A percentile compares a stretch with the other conserved stretches of the same genome.
Conservation (phyloP, 2,113 vertebrate genomes). For the Alethe diademata region DNA sequence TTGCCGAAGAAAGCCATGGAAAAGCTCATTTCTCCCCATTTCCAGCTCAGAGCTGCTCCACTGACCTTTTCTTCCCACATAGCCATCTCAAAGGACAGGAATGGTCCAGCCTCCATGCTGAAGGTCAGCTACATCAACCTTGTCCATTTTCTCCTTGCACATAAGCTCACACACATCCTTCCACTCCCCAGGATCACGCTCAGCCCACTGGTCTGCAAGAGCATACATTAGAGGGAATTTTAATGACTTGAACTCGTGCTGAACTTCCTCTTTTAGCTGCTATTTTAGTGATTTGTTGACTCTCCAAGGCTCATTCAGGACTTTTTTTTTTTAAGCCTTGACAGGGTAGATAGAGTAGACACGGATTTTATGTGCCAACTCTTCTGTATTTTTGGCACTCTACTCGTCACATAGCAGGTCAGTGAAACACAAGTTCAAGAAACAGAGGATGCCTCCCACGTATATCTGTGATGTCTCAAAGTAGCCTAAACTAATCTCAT, state of each 20-base stretch:
- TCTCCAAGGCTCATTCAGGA: constrained; percentile 48
- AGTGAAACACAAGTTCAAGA: constrained; percentile 34
- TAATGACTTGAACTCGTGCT: constrained; percentile 58
- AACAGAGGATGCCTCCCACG: not conserved
- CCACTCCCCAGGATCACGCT: not conserved
- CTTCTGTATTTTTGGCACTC: constrained; percentile 55
- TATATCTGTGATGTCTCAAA: constrained; percentile 17
- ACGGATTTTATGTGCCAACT: constrained; percentile 43
- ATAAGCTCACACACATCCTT: not conserved
- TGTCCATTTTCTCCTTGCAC: constrained; percentile 2
- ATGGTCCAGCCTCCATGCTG: not conserved
- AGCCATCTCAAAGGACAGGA: not conserved
- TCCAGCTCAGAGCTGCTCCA: not conserved
- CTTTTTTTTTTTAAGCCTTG: constrained; percentile 26
- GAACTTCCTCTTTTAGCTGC: constrained; percentile 58
- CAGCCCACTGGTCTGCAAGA: not conserved
- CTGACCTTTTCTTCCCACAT: not conserved
- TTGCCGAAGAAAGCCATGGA: not conserved
- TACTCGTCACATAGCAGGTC: constrained; percentile 15
- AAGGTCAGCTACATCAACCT: constrained; percentile 50
- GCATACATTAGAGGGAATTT: constrained; percentile 50
- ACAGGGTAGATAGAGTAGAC: constrained; percentile 48
- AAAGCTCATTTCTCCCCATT: not conserved
- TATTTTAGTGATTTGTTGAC: constrained; percentile 66
- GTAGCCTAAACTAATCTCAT: constrained; percentile 42